Evolutionary conservation across 2,113 vertebrate species (phyloP), one percentile per base, ranked within the genome.

Genomic region (Chaetodon auriga): DNA sequence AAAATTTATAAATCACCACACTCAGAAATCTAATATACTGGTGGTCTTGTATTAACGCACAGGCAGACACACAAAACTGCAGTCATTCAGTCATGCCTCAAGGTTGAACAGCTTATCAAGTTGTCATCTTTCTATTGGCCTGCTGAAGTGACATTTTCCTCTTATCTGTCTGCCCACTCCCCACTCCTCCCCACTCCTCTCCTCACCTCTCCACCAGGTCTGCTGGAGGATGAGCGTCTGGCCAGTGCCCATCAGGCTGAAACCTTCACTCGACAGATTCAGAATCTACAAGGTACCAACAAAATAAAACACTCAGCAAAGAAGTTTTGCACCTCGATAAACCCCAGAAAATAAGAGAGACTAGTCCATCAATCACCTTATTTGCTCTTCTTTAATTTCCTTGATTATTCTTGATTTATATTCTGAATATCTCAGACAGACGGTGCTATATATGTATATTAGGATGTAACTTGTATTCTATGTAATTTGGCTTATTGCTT

Each of bases 191-290:
- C 13, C 21, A n/a, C 75, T 19, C 45, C 53, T 41, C 48, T 12
- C 13, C 25, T 36, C 63, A 36, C 21, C 41, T 30, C 89, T 46
- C 11, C 63, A 16, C 23, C 84, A 97, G 97, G 96, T 43, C 93
- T 97, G 80, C 69, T 97, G 92, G 97, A 98, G 78, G 97, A 97
- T n/a, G 96, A 97, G 80, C 95, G 97, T 53, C 81, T 97, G 90
- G 95, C 96, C 45, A 96, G 96, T 0, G 96, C 97, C 8, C 96
- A 97, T 90, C 97, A 96, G 87, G 96, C 96, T 0, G 96, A 97
- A 80, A 93, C 95, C 83, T 96, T 97, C 91, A 95, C 95, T 10
- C 95, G 95, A 13, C 95, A 96, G 85, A 96, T 97, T 82, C 96
- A 96, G 89, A 94, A 94, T 53, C 93, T 97, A 30, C 96, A 97